Conservation (phyloP, 2,888 invertebrate species). For the Orthosia cruda region DNA sequence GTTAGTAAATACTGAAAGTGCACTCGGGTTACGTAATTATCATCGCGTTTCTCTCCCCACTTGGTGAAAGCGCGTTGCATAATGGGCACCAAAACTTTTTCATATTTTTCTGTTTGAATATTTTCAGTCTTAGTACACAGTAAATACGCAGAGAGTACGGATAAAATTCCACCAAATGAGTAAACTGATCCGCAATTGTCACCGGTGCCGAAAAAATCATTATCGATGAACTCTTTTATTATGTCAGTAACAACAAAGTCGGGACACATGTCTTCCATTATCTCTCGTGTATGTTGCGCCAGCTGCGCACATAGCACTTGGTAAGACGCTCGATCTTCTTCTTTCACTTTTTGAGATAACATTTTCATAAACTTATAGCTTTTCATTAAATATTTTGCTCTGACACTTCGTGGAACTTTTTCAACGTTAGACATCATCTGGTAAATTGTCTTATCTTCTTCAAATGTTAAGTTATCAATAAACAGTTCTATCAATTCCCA, state of each 20-base stretch:
- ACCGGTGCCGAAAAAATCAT: conserved; percentile 66
- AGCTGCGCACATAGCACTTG: conserved; percentile 62
- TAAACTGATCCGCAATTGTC: conserved; percentile 29
- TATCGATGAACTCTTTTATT: conserved; percentile 74
- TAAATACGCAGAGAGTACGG: conserved; percentile 76
- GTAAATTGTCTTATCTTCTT: conserved; percentile 82
- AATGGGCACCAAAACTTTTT: conserved; percentile 75
- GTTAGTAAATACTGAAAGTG: conserved; percentile 70
- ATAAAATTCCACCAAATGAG: conserved; percentile 56
- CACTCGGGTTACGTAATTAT: conserved; percentile 61
- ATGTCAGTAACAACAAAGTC: conserved; percentile 77
- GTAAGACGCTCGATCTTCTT: conserved; percentile 65
- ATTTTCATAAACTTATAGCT: conserved; percentile 78
- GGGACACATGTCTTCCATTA: conserved; percentile 76
- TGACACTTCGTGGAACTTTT: conserved; percentile 73
- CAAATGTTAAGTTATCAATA: conserved; percentile 78
- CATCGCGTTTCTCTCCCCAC: conserved; percentile 71
- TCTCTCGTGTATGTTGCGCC: conserved; percentile 68
- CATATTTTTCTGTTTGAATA: conserved; percentile 75
- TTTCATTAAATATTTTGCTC: conserved; percentile 77
- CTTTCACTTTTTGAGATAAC: conserved; percentile 59
- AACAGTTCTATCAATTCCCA: conserved; percentile 80
- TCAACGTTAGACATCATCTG: conserved; percentile 71
- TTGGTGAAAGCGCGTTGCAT: conserved; percentile 70
- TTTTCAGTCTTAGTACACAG: conserved; percentile 74